A percentile compares a stretch with the other conserved stretches of the same genome.
Evolutionary conservation across 2,888 invertebrate species (phyloP).

Genomic region (Clusia tigrina): DNA sequence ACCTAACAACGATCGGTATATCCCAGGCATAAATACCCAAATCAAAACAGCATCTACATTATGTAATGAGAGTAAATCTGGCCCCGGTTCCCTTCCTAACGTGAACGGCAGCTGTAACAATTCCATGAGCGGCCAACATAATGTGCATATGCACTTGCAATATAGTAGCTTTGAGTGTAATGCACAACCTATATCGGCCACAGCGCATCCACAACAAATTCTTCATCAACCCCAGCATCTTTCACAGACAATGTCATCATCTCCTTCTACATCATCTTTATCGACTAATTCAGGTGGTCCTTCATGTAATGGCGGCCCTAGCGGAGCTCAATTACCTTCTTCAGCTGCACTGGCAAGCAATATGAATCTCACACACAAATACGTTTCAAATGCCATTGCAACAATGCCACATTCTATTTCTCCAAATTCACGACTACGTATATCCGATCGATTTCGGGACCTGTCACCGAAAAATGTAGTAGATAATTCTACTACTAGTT

Average conservation of each 20-base stretch:
- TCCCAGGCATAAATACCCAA: slow-evolving; percentile 47
- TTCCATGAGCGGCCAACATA: neutral
- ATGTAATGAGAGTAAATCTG: slow-evolving; percentile 12
- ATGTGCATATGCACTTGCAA: slow-evolving; percentile 10
- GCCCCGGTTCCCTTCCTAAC: neutral
- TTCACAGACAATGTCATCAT: slow-evolving; percentile 30
- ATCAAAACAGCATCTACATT: slow-evolving; percentile 21
- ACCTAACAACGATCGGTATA: slow-evolving; percentile 60
- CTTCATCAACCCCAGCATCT: slow-evolving; percentile 25
- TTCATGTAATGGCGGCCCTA: slow-evolving; percentile 7
- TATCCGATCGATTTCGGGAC: slow-evolving; percentile 33
- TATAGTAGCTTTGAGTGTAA: slow-evolving; percentile 16
- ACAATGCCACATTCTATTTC: slow-evolving; percentile 50
- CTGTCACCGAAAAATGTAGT: slow-evolving; percentile 26
- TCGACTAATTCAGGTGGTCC: slow-evolving; percentile 31
- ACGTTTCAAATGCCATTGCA: slow-evolving; percentile 13
- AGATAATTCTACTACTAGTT: slow-evolving; percentile 33
- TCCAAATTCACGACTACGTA: slow-evolving; percentile 59
- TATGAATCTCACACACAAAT: slow-evolving; percentile 23
- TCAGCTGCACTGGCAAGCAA: slow-evolving; percentile 16
- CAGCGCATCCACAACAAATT: slow-evolving; percentile 27
- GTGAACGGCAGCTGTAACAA: neutral
- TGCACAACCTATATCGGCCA: neutral
- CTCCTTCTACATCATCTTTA: slow-evolving; percentile 38
- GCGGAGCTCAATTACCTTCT: slow-evolving; percentile 26